A percentile compares a stretch with the other conserved stretches of the same genome.
These are phyloP conservation scores for Yponomeuta evonymella DNA, from an alignment of 2,888 invertebrate genomes.

Conservation along the genomic window DNA sequence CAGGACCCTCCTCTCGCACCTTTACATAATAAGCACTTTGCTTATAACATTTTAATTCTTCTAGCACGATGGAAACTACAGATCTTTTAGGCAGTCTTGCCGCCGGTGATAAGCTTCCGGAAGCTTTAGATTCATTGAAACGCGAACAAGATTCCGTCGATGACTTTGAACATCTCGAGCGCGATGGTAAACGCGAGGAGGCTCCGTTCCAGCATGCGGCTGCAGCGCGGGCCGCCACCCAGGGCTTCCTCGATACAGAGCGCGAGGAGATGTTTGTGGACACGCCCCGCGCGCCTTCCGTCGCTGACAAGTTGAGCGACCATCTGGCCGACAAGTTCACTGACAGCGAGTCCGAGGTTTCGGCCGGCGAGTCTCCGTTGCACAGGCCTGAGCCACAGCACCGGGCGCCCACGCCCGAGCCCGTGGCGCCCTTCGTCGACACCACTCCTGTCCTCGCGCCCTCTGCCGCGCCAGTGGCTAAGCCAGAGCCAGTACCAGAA, in stretches of 20 bases:
- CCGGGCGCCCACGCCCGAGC: constrained; percentile 32
- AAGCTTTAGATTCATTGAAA: constrained; percentile 42
- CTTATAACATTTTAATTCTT: constrained; percentile 12
- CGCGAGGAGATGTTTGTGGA: constrained; percentile 60
- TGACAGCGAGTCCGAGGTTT: constrained; percentile 74
- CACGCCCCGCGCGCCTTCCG: constrained; percentile 49
- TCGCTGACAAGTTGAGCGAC: constrained; percentile 52
- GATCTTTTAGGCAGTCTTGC: constrained; percentile 56
- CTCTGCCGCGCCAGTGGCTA: constrained; percentile 27
- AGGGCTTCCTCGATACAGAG: constrained; percentile 69
- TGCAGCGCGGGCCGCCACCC: constrained; percentile 43
- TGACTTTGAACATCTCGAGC: constrained; percentile 84
- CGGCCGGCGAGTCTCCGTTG: constrained; percentile 64
- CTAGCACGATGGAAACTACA: constrained; percentile 46
- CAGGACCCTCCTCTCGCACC: constrained; percentile 41
- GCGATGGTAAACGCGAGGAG: constrained; percentile 66
- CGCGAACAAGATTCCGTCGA: constrained; percentile 83
- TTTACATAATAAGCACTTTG: constrained; percentile 4
- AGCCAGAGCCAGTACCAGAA: constrained; percentile 9
- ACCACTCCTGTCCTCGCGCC: constrained; percentile 29
- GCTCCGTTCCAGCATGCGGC: constrained; percentile 44
- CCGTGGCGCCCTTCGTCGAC: constrained; percentile 21
- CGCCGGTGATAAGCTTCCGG: constrained; percentile 45
- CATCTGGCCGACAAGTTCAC: constrained; percentile 74
- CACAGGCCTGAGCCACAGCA: constrained; percentile 47